Percentiles rank a stretch among this genome's conserved stretches.
phyloP scores from a whole-genome alignment of 1,140 invertebrate genomes.

The Holcopasites calliopsidis region DNA sequence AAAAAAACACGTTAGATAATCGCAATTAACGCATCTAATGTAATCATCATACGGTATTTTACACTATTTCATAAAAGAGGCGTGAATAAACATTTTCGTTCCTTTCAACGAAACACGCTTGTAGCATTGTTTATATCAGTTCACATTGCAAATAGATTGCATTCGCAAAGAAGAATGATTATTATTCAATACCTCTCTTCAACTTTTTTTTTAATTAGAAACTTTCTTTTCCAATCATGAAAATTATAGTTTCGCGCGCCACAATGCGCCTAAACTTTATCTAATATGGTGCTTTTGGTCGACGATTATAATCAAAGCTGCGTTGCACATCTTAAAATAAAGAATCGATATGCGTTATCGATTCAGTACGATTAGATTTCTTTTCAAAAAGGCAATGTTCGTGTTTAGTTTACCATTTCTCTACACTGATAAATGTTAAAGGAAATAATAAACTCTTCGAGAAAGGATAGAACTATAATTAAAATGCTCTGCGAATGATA shows the following conservation, averaged over 20 bases:
- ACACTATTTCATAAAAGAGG: not conserved
- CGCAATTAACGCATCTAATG: not conserved
- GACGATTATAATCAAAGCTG: slow-evolving; percentile 9
- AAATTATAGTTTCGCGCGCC: not conserved
- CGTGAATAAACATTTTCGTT: not conserved
- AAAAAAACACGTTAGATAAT: not conserved
- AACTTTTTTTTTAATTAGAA: not conserved
- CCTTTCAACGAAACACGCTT: not conserved
- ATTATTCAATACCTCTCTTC: not conserved
- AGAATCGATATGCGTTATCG: not conserved
- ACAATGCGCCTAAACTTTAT: not conserved
- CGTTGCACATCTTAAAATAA: not conserved
- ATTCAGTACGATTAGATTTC: not conserved
- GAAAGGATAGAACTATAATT: slow-evolving; percentile 7
- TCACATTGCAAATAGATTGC: not conserved
- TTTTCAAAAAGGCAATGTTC: slow-evolving; percentile 34
- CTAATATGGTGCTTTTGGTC: slow-evolving; percentile 8
- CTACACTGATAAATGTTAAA: slow-evolving; percentile 24
- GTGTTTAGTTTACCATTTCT: not conserved
- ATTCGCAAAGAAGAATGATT: not conserved
- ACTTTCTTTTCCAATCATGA: not conserved
- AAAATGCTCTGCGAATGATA: slow-evolving; percentile 35
- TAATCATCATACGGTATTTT: not conserved
- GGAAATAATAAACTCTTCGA: slow-evolving; percentile 11
- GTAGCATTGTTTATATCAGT: not conserved